Conservation (phyloP, 1,140 invertebrate species). For the Achatina immaculata region DNA sequence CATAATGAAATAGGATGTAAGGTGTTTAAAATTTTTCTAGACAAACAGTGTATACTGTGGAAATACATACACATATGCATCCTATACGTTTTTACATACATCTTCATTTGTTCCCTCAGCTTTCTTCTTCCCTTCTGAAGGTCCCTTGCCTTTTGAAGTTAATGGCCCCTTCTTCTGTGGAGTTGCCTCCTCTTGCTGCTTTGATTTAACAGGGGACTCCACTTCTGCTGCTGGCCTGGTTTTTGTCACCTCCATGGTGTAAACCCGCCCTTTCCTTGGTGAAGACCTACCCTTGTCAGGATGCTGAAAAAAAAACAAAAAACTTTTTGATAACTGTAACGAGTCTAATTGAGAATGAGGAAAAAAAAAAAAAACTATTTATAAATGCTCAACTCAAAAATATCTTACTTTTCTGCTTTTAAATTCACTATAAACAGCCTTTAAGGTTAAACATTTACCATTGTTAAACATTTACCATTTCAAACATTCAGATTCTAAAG, state of each 20-base stretch:
- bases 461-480: too few relatives aligned
- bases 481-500: too few relatives aligned
- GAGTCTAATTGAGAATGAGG: not conserved
- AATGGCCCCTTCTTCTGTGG: not conserved
- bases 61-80: too few relatives aligned
- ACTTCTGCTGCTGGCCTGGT: not conserved
- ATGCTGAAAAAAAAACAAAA: not conserved
- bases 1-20: too few relatives aligned
- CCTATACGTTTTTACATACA: constrained; percentile 17
- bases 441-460: too few relatives aligned
- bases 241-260: constrained; percentile 28
- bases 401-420: too few relatives aligned
- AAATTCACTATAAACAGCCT: too few relatives aligned
- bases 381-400: too few relatives aligned
- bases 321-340: not conserved
- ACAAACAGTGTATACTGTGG: too few relatives aligned
- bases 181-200: not conserved
- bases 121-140: not conserved
- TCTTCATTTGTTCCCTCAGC: not conserved
- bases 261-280: not conserved
- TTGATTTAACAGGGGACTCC: constrained; percentile 20
- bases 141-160: not conserved
- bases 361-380: not conserved
- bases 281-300: not conserved
- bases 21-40: too few relatives aligned